Evolutionary conservation across 2,888 invertebrate genomes (phyloP).

Genomic region (Spicauda simplicius): DNA sequence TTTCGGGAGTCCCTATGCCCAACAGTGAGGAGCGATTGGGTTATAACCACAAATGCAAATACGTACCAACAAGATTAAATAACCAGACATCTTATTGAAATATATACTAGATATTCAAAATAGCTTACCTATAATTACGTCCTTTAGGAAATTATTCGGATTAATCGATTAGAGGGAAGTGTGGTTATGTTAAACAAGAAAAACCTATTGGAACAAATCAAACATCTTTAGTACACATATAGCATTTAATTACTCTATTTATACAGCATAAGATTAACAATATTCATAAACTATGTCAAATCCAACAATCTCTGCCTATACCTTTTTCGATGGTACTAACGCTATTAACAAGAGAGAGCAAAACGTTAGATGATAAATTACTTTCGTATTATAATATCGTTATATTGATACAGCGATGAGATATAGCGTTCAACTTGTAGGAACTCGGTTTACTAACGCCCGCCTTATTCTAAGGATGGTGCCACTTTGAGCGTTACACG

Average conservation of each 20-base stretch:
- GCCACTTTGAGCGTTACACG: slow-evolving; percentile 4
- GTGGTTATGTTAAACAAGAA: slow-evolving; percentile 56
- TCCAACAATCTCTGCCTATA: slow-evolving; percentile 84
- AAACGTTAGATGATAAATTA: slow-evolving; percentile 71
- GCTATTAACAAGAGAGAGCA: slow-evolving; percentile 81
- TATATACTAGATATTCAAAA: slow-evolving; percentile 57
- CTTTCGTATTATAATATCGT: slow-evolving; percentile 54
- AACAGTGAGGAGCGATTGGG: too few species aligned
- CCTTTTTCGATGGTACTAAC: slow-evolving; percentile 80
- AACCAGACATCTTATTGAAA: slow-evolving; percentile 57
- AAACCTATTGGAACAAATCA: slow-evolving; percentile 76
- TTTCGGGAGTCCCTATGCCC: too few species aligned
- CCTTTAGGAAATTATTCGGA: slow-evolving; percentile 59
- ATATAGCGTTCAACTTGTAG: slow-evolving; percentile 63
- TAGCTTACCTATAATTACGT: slow-evolving; percentile 73
- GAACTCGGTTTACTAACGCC: slow-evolving; percentile 58
- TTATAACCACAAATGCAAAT: too few species aligned
- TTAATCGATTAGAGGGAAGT: slow-evolving; percentile 59
- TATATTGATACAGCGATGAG: slow-evolving; percentile 59
- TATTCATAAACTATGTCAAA: slow-evolving; percentile 85
- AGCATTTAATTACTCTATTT: slow-evolving; percentile 85
- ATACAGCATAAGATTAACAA: slow-evolving; percentile 85
- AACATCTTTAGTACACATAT: slow-evolving; percentile 80
- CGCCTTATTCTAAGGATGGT: slow-evolving; percentile 6
- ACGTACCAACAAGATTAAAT: too few species aligned